These are phyloP conservation scores for Vanessa atalanta DNA, from an alignment of 1,140 invertebrate genomes.

Conservation along the genomic window DNA sequence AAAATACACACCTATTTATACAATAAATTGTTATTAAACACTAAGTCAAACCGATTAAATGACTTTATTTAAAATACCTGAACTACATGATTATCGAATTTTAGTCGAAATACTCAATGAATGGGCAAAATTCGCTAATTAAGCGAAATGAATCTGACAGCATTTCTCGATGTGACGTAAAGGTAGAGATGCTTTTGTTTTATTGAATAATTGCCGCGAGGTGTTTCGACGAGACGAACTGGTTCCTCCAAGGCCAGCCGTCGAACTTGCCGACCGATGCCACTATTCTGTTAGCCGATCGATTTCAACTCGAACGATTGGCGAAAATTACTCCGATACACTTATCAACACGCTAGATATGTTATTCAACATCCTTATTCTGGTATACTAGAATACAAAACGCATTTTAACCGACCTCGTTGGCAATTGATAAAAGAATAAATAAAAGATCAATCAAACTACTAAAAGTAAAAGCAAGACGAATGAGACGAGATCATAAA, in stretches of 20 bases:
- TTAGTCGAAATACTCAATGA: not conserved
- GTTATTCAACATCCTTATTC: not conserved
- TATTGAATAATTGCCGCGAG: slow-evolving; percentile 79
- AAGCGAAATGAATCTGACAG: slow-evolving; percentile 62
- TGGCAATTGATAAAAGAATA: not conserved
- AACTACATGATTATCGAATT: too few species aligned
- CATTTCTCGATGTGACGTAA: slow-evolving; percentile 69
- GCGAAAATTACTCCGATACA: slow-evolving; percentile 12
- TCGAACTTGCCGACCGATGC: slow-evolving; percentile 66
- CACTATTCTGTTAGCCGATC: slow-evolving; percentile 49
- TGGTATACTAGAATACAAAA: not conserved
- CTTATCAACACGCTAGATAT: not conserved
- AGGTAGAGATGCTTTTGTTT: slow-evolving; percentile 76
- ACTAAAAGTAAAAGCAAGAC: slow-evolving; percentile 24
- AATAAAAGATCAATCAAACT: not conserved
- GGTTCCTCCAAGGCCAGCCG: slow-evolving; percentile 77
- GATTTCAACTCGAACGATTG: slow-evolving; percentile 36
- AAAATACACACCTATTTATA: too few species aligned
- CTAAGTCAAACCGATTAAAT: too few species aligned
- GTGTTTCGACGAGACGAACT: slow-evolving; percentile 74
- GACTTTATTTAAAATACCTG: too few species aligned
- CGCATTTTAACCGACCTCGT: not conserved
- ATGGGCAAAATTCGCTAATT: slow-evolving; percentile 61
- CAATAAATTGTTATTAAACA: too few species aligned
- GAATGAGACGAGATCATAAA: slow-evolving; percentile 26